Evolutionary conservation across 2,888 invertebrate species (phyloP).

Genomic region (Apomyelois bistriatella): DNA sequence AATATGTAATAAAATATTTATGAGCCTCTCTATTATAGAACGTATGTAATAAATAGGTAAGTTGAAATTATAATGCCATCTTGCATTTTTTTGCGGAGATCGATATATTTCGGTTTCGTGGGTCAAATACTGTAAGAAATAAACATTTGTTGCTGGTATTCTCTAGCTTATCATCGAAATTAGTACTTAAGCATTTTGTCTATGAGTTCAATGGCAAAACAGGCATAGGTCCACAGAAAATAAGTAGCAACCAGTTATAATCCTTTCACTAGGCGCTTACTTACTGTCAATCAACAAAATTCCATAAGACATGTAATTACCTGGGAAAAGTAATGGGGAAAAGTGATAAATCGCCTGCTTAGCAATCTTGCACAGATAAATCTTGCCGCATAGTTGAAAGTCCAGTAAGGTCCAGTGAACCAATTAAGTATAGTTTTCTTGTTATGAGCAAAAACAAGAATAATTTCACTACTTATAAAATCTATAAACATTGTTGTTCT

Average conservation of each 20-base stretch:
- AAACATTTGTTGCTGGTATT: too few species aligned
- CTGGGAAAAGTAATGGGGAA: slow-evolving; percentile 8
- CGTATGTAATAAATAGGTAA: too few species aligned
- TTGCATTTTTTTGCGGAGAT: too few species aligned
- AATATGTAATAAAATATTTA: too few species aligned
- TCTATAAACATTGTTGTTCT: not conserved
- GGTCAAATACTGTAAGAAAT: too few species aligned
- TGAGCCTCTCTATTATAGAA: too few species aligned
- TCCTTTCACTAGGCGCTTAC: slow-evolving; percentile 3
- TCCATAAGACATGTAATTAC: slow-evolving; percentile 9
- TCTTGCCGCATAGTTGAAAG: slow-evolving; percentile 1
- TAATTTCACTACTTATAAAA: not conserved
- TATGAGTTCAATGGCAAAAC: too few species aligned
- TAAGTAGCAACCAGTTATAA: not conserved
- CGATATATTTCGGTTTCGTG: too few species aligned
- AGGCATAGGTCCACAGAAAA: not conserved
- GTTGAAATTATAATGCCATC: too few species aligned
- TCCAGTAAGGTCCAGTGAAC: not conserved
- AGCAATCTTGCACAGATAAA: slow-evolving; percentile 11
- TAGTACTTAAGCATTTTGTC: too few species aligned
- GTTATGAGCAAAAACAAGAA: not conserved
- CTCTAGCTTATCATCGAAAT: too few species aligned
- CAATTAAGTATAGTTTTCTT: not conserved
- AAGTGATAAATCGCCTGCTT: slow-evolving; percentile 12
- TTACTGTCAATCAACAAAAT: slow-evolving; percentile 1